Evolutionary conservation across 2,888 invertebrate species (phyloP), one percentile per base, ranked within the genome.

Genomic region (Ennomos quercinarius): DNA sequence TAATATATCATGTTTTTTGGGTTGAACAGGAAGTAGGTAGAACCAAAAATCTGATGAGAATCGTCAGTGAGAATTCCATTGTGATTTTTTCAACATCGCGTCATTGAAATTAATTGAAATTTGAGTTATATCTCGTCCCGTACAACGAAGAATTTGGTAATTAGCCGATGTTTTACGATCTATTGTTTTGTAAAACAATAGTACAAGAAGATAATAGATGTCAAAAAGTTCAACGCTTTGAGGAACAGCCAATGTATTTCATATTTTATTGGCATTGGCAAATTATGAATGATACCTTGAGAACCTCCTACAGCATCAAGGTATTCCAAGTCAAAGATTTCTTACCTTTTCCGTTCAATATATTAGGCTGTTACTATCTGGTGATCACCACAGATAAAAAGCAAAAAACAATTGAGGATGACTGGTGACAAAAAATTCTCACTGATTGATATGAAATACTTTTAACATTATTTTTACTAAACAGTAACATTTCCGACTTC

Each of bases 401-500:
- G 4, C 0, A 27, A 6, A 27, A 27, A 27, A 6, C 27, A 17
- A 17, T 27, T 27, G 27, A 27, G 27, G 27, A 17, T 3, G 17
- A 17, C 17, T 17, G 17, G 17, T 17, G 17, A 17, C 1, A 17
- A 1, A 1, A 17, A 17, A 17, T 27, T 17, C 17, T 17, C 27
- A 27, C 27, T 27, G 27, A 2, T 27, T 27, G 27, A 6, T 6
- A 27, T 48, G n/a, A n/a, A n/a, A 35, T 1, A 6, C 5, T n/a
- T 8, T 2, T 6, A 6, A 34, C 1, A 2, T 10, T 5, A 9
- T 36, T 36, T 34, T 11, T 8, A 11, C 34, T 44, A 44, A 35
- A 34, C 17, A 10, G 8, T 2, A 44, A 44, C 44, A 35, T 42
- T 17, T 34, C 8, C 2, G 0, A 10, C 6, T 89, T 89, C 12